These are phyloP conservation scores for Limnodromus scolopaceus DNA, from an alignment of 2,797 vertebrate genomes.

Conservation along the genomic window DNA sequence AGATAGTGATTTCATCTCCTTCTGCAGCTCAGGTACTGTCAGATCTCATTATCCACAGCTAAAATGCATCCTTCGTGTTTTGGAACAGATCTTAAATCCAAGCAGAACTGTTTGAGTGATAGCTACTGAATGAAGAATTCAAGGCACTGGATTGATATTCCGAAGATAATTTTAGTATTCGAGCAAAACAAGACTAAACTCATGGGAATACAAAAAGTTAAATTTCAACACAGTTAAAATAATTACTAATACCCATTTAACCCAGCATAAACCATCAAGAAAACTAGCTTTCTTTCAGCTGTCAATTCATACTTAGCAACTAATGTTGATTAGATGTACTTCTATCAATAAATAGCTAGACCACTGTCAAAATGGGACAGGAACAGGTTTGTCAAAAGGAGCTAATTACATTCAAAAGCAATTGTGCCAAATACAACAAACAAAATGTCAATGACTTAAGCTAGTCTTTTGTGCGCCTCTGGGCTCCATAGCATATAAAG, in stretches of 20 bases:
- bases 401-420: not conserved
- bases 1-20: slow-evolving; percentile 63
- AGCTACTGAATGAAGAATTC: slow-evolving; percentile 1
- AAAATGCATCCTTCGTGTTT: slow-evolving; percentile 35
- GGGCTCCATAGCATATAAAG: not conserved
- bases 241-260: not conserved
- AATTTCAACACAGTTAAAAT: not conserved
- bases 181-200: not conserved
- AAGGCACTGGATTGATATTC: not conserved
- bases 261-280: not conserved
- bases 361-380: not conserved
- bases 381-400: not conserved
- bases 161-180: not conserved
- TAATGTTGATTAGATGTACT: not conserved
- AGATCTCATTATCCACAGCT: slow-evolving; percentile 51
- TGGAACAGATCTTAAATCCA: slow-evolving; percentile 52
- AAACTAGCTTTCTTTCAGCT: not conserved
- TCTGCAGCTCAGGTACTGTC: slow-evolving; percentile 20
- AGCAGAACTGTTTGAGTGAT: slow-evolving; percentile 23
- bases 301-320: not conserved
- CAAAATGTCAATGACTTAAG: not conserved
- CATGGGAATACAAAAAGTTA: not conserved
- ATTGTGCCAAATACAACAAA: slow-evolving; percentile 14
- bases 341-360: not conserved
- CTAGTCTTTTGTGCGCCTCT: not conserved